Evolutionary conservation across 2,113 vertebrate genomes (phyloP), one percentile per base, ranked within the genome.

Genomic region (Brachyhypopomus gauderio): DNA sequence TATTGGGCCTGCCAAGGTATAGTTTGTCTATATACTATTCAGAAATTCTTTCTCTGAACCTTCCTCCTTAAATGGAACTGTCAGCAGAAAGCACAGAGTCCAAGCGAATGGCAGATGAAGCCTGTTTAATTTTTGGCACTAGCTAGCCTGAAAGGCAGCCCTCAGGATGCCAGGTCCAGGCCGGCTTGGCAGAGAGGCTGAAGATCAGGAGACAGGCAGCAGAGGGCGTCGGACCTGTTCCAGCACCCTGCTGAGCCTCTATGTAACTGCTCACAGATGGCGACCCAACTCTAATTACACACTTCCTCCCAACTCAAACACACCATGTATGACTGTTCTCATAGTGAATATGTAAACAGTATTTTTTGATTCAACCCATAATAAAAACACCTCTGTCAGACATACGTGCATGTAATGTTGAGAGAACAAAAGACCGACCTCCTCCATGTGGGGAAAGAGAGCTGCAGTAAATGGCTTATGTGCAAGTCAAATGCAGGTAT

Each of bases 241-340:
- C 58, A 59, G 63, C 48, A 78, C 25, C 74, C 81, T 80, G 82
- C 85, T 79, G 77, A 72, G 81, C 80, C 87, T 81, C 81, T 72
- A 78, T 83, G 82, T 81, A 89, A 83, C 82, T 25, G 81, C 80
- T 86, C 85, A 90, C 91, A 92, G 86, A 92, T 89, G 89, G 88
- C 52, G 30, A 84, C 78, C 87, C 75, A 85, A 82, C 87, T 87
- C 86, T 87, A 92, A 90, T 91, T 87, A 88, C 89, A 90, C 83
- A 90, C 85, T 90, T 90, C 90, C 88, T 84, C 84, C 66, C 12
- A 16, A 56, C 85, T 89, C 81, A 78, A 87, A 90, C 83, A 55
- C 82, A 78, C 81, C 85, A 86, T 84, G 76, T 84, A 88, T 86
- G 76, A 78, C 85, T 87, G 83, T 91, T 91, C 90, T 90, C 83